These are phyloP conservation scores for Cryptocheilus praepositus DNA, from an alignment of 2,888 invertebrate genomes.

Conservation along the genomic window DNA sequence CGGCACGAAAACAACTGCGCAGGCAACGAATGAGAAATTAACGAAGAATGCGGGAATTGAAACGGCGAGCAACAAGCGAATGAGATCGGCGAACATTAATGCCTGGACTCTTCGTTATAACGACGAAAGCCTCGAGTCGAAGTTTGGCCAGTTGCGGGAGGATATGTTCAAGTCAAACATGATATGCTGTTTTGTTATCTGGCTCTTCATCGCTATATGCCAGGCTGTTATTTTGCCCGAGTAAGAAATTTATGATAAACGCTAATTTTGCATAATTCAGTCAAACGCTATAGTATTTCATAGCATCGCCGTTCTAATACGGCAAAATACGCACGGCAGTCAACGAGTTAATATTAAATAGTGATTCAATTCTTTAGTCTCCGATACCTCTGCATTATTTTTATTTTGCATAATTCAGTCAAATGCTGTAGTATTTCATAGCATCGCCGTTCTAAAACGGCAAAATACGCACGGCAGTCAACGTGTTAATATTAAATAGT, in stretches of 20 bases:
- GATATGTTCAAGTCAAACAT: constrained; percentile 97
- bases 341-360: no score
- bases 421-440: no score
- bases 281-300: no score
- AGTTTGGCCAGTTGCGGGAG: constrained; percentile 91
- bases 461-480: no score
- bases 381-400: no score
- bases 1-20: constrained; percentile 55
- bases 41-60: constrained; percentile 85
- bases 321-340: no score
- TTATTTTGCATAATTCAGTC: no score
- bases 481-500: no score
- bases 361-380: no score
- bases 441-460: no score
- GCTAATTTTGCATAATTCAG: no score
- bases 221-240: constrained; percentile 85
- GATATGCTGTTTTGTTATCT: constrained; percentile 92
- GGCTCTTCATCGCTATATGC: constrained; percentile 90
- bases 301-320: no score
- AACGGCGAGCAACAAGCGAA: constrained; percentile 91
- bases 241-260: constrained; percentile 74
- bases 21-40: constrained; percentile 53
- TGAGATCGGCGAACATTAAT: constrained; percentile 90
- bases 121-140: constrained; percentile 86
- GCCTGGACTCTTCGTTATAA: constrained; percentile 92